These are phyloP conservation scores for Spatulosminthurus flaviceps DNA, from an alignment of 2,888 invertebrate species.

Conservation along the genomic window DNA sequence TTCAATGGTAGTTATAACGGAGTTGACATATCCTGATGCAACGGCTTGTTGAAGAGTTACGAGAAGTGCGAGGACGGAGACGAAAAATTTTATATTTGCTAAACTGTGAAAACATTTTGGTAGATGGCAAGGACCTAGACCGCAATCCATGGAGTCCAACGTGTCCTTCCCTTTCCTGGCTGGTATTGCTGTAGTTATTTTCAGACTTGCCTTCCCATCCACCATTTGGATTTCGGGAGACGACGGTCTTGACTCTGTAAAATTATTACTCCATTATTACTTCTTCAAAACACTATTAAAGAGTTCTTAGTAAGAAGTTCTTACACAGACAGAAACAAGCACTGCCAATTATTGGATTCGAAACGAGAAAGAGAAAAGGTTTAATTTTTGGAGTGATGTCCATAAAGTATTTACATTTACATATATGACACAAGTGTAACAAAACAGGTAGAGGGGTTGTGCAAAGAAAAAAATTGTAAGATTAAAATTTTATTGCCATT, in stretches of 20 bases:
- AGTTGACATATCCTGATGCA: constrained; percentile 91
- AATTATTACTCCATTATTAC: neutral
- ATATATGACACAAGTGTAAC: no score
- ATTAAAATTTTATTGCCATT: no score
- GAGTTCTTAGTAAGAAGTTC: no score
- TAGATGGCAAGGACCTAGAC: constrained; percentile 86
- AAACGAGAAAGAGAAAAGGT: no score
- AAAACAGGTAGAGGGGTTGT: no score
- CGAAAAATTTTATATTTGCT: constrained; percentile 88
- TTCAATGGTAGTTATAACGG: constrained; percentile 96
- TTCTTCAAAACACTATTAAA: neutral
- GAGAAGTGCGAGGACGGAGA: constrained; percentile 85
- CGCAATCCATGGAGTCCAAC: constrained; percentile 81
- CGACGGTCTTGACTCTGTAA: constrained; percentile 50
- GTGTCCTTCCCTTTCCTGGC: neutral
- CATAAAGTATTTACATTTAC: no score
- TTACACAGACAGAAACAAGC: no score
- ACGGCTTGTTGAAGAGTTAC: constrained; percentile 90
- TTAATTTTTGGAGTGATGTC: no score
- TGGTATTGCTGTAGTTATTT: constrained; percentile 52
- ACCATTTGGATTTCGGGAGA: constrained; percentile 55
- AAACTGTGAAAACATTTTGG: constrained; percentile 80
- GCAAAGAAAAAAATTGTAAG: no score
- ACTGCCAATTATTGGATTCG: no score
- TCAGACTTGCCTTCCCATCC: constrained; percentile 49